Percentiles rank a stretch among this genome's conserved stretches.
phyloP scores from a whole-genome alignment of 2,113 vertebrate genomes.

The Sakesphorus luctuosus region DNA sequence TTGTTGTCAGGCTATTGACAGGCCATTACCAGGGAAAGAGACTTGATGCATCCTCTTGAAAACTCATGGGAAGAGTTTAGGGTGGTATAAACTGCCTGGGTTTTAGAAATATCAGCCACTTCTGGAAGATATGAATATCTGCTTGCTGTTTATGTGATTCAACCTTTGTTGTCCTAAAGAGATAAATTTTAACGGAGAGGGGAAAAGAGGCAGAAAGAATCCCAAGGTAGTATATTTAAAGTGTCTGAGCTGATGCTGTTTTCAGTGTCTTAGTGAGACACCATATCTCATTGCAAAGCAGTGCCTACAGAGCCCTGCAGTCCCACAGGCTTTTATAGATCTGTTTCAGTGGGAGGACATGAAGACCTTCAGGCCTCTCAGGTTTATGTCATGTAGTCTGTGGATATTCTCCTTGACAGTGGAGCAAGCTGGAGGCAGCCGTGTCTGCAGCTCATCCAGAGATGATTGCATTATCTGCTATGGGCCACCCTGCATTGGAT shows the following conservation, averaged over 20 bases:
- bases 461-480: conserved; percentile 37
- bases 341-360: not conserved
- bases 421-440: conserved; percentile 13
- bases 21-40: not conserved
- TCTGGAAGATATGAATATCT: not conserved
- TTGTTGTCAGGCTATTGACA: not conserved
- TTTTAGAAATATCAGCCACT: not conserved
- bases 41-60: not conserved
- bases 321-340: not conserved
- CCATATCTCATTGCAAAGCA: not conserved
- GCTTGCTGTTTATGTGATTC: not conserved
- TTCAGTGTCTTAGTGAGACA: not conserved
- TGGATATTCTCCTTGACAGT: conserved; percentile 59
- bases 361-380: not conserved
- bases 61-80: not conserved
- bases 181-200: not conserved
- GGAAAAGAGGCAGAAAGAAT: not conserved
- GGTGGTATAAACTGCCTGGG: not conserved
- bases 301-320: not conserved
- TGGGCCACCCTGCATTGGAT: conserved; percentile 14
- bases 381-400: conserved; percentile 23
- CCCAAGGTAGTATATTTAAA: not conserved
- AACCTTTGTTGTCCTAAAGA: not conserved
- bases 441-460: conserved; percentile 15
- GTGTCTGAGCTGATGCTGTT: not conserved